phyloP scores from a whole-genome alignment of 1,140 invertebrate genomes.

The Drosophila ananassae region DNA sequence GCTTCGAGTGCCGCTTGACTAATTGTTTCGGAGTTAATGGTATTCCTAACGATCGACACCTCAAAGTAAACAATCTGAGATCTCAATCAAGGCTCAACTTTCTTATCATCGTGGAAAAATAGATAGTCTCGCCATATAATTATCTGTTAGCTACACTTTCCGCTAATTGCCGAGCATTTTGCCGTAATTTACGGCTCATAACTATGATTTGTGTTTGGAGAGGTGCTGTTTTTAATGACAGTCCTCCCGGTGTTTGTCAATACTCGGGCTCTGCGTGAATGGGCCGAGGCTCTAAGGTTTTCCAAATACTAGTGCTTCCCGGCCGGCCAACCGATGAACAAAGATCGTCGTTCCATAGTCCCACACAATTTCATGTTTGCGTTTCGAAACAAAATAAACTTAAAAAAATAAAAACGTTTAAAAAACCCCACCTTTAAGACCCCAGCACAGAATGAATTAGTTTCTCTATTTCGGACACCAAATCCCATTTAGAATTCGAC shows the following conservation, averaged over 20 bases:
- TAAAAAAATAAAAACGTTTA: neutral
- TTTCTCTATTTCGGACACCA: conserved; percentile 32
- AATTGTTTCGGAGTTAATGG: conserved; percentile 25
- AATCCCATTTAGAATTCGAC: conserved; percentile 50
- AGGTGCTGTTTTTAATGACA: conserved; percentile 45
- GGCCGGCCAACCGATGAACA: conserved; percentile 23
- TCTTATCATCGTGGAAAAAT: conserved; percentile 31
- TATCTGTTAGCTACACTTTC: conserved; percentile 30
- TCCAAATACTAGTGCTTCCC: conserved; percentile 27
- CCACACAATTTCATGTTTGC: conserved; percentile 28
- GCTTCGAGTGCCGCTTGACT: neutral
- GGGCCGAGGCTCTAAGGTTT: neutral
- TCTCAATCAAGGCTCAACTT: conserved; percentile 29
- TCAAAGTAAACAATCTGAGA: conserved; percentile 28
- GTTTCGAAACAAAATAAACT: conserved; percentile 32
- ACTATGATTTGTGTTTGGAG: conserved; percentile 40
- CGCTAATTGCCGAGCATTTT: conserved; percentile 41
- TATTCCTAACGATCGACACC: conserved; percentile 22
- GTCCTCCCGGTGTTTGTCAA: conserved; percentile 29
- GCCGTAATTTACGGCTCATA: conserved; percentile 44
- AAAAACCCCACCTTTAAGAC: conserved; percentile 6
- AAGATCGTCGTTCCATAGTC: conserved; percentile 26
- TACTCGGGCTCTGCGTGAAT: neutral
- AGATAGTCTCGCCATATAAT: conserved; percentile 27
- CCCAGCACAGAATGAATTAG: conserved; percentile 22